Base-by-base conservation (phyloP, 2,888 invertebrate genomes). In the Apodemia mormo region DNA sequence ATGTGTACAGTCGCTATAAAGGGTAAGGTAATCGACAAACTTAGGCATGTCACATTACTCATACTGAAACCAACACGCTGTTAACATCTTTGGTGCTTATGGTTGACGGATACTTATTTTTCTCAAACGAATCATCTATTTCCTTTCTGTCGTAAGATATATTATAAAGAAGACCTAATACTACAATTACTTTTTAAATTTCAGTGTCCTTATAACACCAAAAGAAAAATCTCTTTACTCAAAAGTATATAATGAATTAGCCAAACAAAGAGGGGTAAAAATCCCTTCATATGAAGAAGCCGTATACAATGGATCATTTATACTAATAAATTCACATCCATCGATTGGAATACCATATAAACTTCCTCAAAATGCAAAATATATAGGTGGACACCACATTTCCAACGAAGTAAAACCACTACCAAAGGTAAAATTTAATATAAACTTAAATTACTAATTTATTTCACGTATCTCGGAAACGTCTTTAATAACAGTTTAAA, bases 371-470 rank as follows among this genome's bases (percentile, higher is more conserved):
- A 84, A 83, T 72, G 81, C 82, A 65, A 84, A 83, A 68, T 85
- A 83, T 54, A 75, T 89, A 2, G 88, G 81, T 40, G 89, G 89
- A 3, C 83, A 83, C 10, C 88, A 89, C 70, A 85, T 89, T 2
- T 78, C 84, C 2, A 76, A 73, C 1, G 78, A 81, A 5, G 76
- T 81, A 0, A 79, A 82, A 40, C 84, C 86, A 2, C 74, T 90
- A 37, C 81, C 86, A 1, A 77, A 84, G 80, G 90, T 90, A 77
- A 74, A 73, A 7, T 40, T 1, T 40, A 40, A 40, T 7, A 40
- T 40, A 40, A 33, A 33, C 3, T 33, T 33, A 2, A 3, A 2
- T 1, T 4, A 40, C 1, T 7, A 40, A 40, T 40, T 40, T 40
- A 0, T 40, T 40, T 40, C 40, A 8, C 40, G 40, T 40, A 7